phyloP scores from a whole-genome alignment of 2,113 vertebrate species.

The Sturnira hondurensis region DNA sequence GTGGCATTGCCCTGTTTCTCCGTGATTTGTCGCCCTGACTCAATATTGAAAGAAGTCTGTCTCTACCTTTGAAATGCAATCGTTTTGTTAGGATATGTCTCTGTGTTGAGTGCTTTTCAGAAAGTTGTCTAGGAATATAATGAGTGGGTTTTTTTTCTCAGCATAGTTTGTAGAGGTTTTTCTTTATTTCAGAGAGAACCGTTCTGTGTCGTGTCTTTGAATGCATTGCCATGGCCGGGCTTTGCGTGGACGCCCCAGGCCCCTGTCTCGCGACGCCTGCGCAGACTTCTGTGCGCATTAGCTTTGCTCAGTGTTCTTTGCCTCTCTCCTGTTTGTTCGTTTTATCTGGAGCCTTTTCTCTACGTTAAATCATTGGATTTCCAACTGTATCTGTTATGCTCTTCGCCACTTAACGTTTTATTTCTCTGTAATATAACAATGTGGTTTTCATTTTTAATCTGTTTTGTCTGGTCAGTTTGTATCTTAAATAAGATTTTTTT shows the following conservation, averaged over 20 bases:
- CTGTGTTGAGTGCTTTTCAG: neutral
- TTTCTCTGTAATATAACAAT: neutral
- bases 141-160: neutral
- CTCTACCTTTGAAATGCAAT: neutral
- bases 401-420: neutral
- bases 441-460: neutral
- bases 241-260: neutral
- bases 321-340: neutral
- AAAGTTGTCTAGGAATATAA: neutral
- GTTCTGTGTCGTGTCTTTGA: neutral
- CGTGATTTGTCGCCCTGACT: neutral
- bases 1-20: neutral
- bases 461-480: neutral
- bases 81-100: neutral
- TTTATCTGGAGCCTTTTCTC: neutral
- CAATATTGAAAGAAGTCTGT: neutral
- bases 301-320: neutral
- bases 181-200: neutral
- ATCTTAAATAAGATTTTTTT: neutral
- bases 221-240: too few relatives aligned
- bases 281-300: rapidly evolving
- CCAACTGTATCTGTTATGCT: neutral
- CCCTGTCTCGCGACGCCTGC: rapidly evolving
- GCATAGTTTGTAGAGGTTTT: neutral
- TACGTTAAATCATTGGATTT: neutral